A percentile compares a stretch with the other conserved stretches of the same genome.
Evolutionary conservation across 2,113 vertebrate genomes (phyloP).

Genomic region (Phoenicopterus ruber): DNA sequence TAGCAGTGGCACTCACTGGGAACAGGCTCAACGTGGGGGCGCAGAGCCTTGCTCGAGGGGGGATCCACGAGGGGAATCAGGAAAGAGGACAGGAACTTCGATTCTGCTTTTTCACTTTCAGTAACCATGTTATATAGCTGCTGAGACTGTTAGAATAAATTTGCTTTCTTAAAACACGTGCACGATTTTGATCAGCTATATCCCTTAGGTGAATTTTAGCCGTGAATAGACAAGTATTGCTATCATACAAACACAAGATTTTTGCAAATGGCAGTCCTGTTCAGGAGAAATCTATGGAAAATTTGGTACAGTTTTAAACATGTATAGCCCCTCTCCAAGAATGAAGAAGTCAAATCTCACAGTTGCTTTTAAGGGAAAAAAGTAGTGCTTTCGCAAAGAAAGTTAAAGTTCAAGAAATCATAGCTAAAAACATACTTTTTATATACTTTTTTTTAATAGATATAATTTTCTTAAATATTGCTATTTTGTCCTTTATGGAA

Average conservation of each 20-base stretch:
- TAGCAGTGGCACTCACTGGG: not conserved
- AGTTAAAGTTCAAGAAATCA: not conserved
- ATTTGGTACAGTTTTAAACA: not conserved
- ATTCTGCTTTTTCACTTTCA: not conserved
- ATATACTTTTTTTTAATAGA: not conserved
- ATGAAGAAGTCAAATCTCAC: not conserved
- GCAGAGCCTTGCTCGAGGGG: not conserved
- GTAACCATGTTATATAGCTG: not conserved
- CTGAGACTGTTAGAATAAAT: not conserved
- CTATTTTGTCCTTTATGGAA: not conserved
- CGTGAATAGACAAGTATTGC: not conserved
- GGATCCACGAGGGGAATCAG: not conserved
- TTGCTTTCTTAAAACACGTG: not conserved
- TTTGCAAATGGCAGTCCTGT: not conserved
- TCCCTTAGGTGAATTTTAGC: not conserved
- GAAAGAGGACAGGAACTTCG: not conserved
- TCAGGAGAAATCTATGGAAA: not conserved
- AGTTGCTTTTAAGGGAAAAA: not conserved
- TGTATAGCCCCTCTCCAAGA: not conserved
- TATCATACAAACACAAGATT: not conserved
- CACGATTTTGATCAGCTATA: not conserved
- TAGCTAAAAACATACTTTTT: not conserved
- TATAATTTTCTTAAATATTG: not conserved
- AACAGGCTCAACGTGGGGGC: accelerated
- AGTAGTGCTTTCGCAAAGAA: not conserved